These are phyloP conservation scores for Triplophysa bombifrons DNA, from an alignment of 2,797 vertebrate genomes.

Conservation along the genomic window DNA sequence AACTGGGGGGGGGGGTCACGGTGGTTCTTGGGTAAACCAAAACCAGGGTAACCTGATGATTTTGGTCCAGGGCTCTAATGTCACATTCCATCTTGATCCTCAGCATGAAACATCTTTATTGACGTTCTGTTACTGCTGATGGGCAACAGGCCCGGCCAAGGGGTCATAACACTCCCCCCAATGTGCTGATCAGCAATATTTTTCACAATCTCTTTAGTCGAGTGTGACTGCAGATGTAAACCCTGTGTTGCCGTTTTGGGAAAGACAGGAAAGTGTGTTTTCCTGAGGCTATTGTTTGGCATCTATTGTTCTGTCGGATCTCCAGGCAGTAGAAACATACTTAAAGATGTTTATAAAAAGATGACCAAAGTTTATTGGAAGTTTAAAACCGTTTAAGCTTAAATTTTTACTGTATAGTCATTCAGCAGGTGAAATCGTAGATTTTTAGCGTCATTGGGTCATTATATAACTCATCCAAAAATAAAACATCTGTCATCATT, in stretches of 20 bases:
- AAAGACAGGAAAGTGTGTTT: conserved; percentile 53
- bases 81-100: conserved; percentile 41
- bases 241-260: conserved; percentile 51
- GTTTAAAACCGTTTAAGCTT: conserved; percentile 1
- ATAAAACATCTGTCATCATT: no score
- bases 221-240: conserved; percentile 51
- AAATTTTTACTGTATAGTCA: background rate
- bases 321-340: conserved; percentile 25
- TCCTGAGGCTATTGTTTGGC: conserved; percentile 56
- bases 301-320: conserved; percentile 33
- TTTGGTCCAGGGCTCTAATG: conserved; percentile 24
- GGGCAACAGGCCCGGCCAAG: conserved; percentile 23
- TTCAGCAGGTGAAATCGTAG: background rate
- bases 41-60: conserved; percentile 37
- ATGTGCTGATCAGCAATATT: conserved; percentile 60
- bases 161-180: conserved; percentile 37
- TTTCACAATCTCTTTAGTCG: conserved; percentile 52
- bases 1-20: background rate
- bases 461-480: no score
- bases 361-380: conserved; percentile 2
- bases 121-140: conserved; percentile 35
- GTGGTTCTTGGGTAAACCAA: conserved; percentile 39
- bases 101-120: conserved; percentile 3
- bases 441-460: background rate
- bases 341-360: background rate